These are phyloP conservation scores for Drosophila ironensis DNA, from an alignment of 1,140 invertebrate genomes.

Conservation along the genomic window DNA sequence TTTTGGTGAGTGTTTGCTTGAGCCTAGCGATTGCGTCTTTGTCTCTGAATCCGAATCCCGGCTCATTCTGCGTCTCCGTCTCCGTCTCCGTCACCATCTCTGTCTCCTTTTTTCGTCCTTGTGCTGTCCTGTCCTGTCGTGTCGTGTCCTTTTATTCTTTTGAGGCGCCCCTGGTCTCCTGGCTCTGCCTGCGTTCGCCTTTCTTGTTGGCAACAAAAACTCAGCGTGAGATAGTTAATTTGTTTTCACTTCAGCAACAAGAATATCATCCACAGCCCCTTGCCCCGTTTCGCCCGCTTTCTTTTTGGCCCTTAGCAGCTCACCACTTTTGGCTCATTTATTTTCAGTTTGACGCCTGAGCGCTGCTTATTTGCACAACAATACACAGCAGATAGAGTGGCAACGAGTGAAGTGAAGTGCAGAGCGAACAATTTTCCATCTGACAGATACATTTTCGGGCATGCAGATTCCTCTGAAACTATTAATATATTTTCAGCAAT, in stretches of 20 bases:
- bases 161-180: not conserved
- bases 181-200: conserved; percentile 5
- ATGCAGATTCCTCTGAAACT: no score
- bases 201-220: conserved; percentile 55
- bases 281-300: not conserved
- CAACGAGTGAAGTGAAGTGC: not conserved
- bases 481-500: no score
- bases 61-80: no score
- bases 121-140: no score
- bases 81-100: not conserved
- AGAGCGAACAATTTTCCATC: not conserved
- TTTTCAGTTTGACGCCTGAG: conserved; percentile 77
- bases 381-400: conserved; percentile 25
- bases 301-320: conserved; percentile 26
- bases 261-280: conserved; percentile 41
- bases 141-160: not conserved
- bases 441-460: no score
- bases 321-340: conserved; percentile 75
- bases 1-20: conserved; percentile 59
- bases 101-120: not conserved
- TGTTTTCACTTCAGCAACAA: conserved; percentile 77
- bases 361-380: conserved; percentile 77
- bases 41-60: no score
- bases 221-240: conserved; percentile 79
- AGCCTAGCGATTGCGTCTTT: conserved; percentile 33